phyloP scores from a whole-genome alignment of 2,888 invertebrate species.

The Lingula anatina region DNA sequence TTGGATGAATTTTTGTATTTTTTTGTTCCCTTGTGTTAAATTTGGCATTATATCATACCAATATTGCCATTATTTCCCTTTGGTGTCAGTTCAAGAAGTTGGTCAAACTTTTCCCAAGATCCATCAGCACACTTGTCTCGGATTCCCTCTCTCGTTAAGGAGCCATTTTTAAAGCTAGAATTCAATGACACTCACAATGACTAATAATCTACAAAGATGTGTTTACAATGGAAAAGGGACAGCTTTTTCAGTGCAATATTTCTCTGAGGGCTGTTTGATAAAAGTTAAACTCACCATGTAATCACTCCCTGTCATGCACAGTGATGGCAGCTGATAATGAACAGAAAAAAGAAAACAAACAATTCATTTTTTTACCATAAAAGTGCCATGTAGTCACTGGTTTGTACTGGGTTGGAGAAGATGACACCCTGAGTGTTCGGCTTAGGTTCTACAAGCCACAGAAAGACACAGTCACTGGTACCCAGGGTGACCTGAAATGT shows the following conservation, averaged over 20 bases:
- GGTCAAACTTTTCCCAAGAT: slow-evolving; percentile 80
- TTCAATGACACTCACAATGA: no score
- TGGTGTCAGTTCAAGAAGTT: slow-evolving; percentile 74
- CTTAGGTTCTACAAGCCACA: slow-evolving; percentile 65
- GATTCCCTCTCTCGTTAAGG: slow-evolving; percentile 80
- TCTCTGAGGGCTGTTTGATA: no score
- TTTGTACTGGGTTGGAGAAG: slow-evolving; percentile 77
- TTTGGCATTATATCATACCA: slow-evolving; percentile 39
- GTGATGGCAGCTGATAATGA: no score
- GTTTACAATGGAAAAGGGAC: no score
- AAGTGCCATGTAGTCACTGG: slow-evolving; percentile 77
- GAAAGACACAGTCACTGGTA: slow-evolving; percentile 87
- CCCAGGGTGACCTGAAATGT: slow-evolving; percentile 55
- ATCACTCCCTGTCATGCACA: no score
- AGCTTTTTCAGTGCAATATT: no score
- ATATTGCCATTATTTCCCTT: slow-evolving; percentile 91
- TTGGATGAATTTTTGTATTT: no score
- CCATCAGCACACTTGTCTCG: slow-evolving; percentile 68
- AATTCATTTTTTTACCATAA: slow-evolving; percentile 70
- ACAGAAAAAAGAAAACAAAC: no score
- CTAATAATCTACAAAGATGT: no score
- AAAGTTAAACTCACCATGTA: no score
- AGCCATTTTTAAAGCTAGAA: slow-evolving; percentile 81
- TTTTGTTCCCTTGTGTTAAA: no score
- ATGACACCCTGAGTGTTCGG: slow-evolving; percentile 72